Evolutionary conservation across 2,113 vertebrate genomes (phyloP).

Genomic region (Onychostruthus taczanowskii): DNA sequence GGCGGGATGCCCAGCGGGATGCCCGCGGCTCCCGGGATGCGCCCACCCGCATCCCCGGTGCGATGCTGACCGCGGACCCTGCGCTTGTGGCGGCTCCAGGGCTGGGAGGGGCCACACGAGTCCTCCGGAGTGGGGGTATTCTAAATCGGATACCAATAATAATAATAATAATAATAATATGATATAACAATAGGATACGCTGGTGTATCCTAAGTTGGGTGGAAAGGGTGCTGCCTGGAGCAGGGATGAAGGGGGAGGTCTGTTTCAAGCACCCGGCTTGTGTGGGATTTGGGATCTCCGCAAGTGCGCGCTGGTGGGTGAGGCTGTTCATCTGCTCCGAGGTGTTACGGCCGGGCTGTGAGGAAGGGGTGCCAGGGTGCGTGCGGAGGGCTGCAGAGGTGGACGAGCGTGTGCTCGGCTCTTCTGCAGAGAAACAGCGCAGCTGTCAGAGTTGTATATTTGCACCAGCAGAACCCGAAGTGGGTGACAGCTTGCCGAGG

Average conservation of each 20-base stretch:
- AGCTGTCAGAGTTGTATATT: fast-evolving
- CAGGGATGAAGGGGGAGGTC: background rate
- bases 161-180: no score
- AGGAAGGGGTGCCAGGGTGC: background rate
- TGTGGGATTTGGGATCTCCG: background rate
- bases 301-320: background rate
- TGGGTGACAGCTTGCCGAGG: fast-evolving
- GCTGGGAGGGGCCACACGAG: background rate
- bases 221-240: background rate
- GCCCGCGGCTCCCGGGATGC: background rate
- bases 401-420: background rate
- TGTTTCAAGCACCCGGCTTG: background rate
- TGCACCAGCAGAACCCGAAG: background rate
- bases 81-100: background rate
- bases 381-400: background rate
- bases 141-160: background rate
- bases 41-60: background rate
- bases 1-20: background rate
- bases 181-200: no score
- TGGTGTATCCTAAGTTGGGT: background rate
- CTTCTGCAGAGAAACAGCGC: background rate
- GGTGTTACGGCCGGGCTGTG: background rate
- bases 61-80: background rate
- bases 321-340: background rate
- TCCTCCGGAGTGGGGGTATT: background rate